Percentiles rank a stretch among this genome's conserved stretches.
Conservation (phyloP, 2,113 vertebrate species). For the Sinocyclocheilus rhinocerous region DNA sequence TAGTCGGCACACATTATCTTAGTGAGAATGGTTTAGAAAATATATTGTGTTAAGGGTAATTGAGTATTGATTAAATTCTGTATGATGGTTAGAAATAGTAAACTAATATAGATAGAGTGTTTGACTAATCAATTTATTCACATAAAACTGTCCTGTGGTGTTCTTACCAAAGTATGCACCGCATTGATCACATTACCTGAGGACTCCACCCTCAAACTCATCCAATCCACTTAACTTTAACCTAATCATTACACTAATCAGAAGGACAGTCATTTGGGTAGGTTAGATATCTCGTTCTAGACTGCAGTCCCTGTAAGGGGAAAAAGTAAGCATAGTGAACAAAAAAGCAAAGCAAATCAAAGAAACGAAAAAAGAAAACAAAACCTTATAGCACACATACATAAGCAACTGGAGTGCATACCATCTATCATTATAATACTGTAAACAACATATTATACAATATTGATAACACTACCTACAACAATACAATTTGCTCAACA, state of each 20-base stretch:
- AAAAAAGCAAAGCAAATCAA: constrained; percentile 44
- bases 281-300: neutral
- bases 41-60: neutral
- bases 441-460: constrained; percentile 48
- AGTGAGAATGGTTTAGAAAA: neutral
- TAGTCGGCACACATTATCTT: neutral
- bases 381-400: constrained; percentile 37
- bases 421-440: constrained; percentile 42
- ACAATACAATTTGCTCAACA: constrained; percentile 43
- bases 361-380: constrained; percentile 3
- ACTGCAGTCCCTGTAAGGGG: neutral
- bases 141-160: neutral
- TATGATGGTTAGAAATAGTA: neutral
- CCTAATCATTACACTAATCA: constrained; percentile 12
- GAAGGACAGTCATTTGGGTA: neutral
- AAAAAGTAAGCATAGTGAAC: neutral
- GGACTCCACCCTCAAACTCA: constrained; percentile 22
- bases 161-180: neutral
- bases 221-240: constrained; percentile 12
- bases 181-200: constrained; percentile 30
- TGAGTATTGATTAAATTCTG: neutral
- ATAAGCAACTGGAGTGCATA: constrained; percentile 23
- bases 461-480: constrained; percentile 46
- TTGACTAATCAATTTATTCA: constrained; percentile 12
- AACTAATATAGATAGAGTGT: neutral